Percentiles rank a stretch among this genome's conserved stretches.
These are phyloP conservation scores for Ectobius pallidus DNA, from an alignment of 2,888 invertebrate species.

Conservation along the genomic window DNA sequence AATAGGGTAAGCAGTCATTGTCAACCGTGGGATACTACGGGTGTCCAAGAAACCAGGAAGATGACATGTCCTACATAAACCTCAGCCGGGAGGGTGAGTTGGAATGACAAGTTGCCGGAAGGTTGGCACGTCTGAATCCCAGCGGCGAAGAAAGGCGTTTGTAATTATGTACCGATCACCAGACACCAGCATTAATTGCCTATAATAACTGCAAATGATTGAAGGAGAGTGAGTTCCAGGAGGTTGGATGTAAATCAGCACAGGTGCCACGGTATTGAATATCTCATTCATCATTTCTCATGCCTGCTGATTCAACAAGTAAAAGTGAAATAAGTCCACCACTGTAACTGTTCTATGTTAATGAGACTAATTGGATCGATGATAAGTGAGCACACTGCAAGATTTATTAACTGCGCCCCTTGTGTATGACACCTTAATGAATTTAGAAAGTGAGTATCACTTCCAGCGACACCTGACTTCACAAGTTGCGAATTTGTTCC, in stretches of 20 bases:
- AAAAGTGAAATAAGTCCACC: no score
- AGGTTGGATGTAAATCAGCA: constrained; percentile 3
- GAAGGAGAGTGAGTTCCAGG: neutral
- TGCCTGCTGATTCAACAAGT: no score
- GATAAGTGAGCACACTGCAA: no score
- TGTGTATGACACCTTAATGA: no score
- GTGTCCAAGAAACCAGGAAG: no score
- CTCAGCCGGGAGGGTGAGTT: neutral
- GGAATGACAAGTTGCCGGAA: neutral
- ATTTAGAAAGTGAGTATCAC: no score
- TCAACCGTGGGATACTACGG: neutral
- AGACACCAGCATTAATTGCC: constrained; percentile 11
- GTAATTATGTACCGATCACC: neutral
- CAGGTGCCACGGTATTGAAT: neutral
- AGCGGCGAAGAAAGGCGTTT: constrained; percentile 21
- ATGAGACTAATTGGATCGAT: no score
- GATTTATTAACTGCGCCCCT: no score
- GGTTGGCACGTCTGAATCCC: neutral
- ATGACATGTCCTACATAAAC: neutral
- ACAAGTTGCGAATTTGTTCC: no score
- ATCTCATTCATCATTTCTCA: constrained; percentile 9
- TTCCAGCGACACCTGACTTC: no score
- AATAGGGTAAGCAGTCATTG: neutral
- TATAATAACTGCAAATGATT: neutral
- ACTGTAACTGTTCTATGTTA: no score